These are phyloP conservation scores for Megalops atlanticus DNA, from an alignment of 2,113 vertebrate species.

Conservation along the genomic window DNA sequence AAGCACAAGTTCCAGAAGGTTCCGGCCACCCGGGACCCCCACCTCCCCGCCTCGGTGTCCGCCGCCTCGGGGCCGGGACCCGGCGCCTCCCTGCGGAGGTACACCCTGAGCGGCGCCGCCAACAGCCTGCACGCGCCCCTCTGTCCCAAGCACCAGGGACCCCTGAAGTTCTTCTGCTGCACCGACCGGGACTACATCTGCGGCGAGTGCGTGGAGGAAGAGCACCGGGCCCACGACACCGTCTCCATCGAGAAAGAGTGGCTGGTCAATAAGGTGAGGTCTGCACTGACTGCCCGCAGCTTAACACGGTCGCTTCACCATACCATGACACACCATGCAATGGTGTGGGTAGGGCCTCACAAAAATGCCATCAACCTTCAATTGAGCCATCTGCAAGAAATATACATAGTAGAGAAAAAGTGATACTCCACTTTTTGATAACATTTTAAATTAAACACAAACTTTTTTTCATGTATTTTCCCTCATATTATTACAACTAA, in stretches of 20 bases:
- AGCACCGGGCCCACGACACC: constrained; percentile 58
- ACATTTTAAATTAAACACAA: too few relatives aligned
- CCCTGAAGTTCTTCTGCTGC: constrained; percentile 52
- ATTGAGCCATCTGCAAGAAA: too few relatives aligned
- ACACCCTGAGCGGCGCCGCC: constrained; percentile 52
- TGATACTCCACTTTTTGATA: too few relatives aligned
- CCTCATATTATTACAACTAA: not conserved
- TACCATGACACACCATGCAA: too few relatives aligned
- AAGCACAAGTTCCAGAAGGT: not conserved
- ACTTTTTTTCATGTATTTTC: too few relatives aligned
- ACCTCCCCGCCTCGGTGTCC: not conserved
- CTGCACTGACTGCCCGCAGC: constrained; percentile 1
- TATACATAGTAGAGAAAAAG: too few relatives aligned
- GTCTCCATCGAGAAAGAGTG: constrained; percentile 55
- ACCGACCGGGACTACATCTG: constrained; percentile 62
- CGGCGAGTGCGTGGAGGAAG: constrained; percentile 49
- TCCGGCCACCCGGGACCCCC: too few relatives aligned
- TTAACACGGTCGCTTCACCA: too few relatives aligned
- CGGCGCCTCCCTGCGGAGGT: constrained; percentile 45
- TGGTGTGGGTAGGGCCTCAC: too few relatives aligned
- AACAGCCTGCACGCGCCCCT: constrained; percentile 33
- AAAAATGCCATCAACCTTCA: too few relatives aligned
- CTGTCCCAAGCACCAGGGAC: constrained; percentile 48
- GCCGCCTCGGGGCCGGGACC: not conserved
- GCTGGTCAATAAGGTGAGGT: constrained; percentile 58